Evolutionary conservation across 2,797 vertebrate species (phyloP), one percentile per base, ranked within the genome.

Genomic region (Pseudochromis fuscus): DNA sequence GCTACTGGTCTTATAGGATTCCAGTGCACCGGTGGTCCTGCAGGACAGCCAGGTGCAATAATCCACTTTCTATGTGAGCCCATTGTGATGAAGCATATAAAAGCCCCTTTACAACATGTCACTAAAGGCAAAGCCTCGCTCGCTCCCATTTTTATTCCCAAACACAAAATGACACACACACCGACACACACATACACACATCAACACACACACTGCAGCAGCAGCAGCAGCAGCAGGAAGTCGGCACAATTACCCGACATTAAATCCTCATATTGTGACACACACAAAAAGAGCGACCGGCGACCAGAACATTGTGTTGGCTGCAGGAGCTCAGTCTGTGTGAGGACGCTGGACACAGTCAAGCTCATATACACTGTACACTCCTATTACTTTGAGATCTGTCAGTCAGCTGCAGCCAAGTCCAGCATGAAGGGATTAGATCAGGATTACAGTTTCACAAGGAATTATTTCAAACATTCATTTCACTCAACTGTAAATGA

Each of bases 31-130:
- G 66, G 74, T 55, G 82, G 82, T 81, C 79, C 69, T 63, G 53
- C 75, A 75, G 85, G 77, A 80, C 79, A 74, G 65, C 69, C 72
- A 86, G 81, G 85, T 83, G 60, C 82, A 78, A 72, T 88, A 87
- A 90, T 89, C 83, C 87, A 73, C 68, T 86, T 69, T 65, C 28
- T 57, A 57, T 79, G 69, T 75, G 75, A 87, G 72, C 70, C 74
- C 63, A 67, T 84, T 88, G 82, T 87, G 84, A 75, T 77, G 66
- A 75, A 78, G 65, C 75, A 74, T 60, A 71, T 84, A 80, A 83
- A 87, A 78, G 70, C 68, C n/a, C 64, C 66, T 81, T 83, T 80
- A 84, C 79, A 81, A 56, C 12, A 13, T 77, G 75, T 76, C 66
- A 64, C 73, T 55, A 5, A n/a, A 79, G 60, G 74, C 27, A 48